Evolutionary conservation across 2,113 vertebrate species (phyloP).

Genomic region (Grammomys surdaster): DNA sequence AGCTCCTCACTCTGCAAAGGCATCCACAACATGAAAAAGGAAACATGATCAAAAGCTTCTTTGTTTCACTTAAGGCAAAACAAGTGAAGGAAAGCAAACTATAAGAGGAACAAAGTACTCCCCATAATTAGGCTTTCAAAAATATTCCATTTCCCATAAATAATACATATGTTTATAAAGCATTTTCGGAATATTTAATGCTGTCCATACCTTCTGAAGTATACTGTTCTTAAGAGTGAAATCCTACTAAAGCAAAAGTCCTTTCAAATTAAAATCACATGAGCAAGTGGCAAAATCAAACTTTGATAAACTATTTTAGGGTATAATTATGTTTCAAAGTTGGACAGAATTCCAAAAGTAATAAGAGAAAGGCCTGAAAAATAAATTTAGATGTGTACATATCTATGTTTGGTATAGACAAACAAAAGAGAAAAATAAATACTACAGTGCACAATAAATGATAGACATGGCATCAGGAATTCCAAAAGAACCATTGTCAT

Average conservation of each 20-base stretch:
- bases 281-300: neutral
- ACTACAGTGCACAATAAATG: neutral
- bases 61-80: constrained; percentile 67
- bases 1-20: neutral
- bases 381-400: neutral
- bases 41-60: constrained; percentile 54
- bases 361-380: neutral
- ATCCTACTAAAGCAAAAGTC: neutral
- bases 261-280: neutral
- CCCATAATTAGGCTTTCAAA: constrained; percentile 63
- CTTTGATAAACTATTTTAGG: neutral
- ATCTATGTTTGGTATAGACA: neutral
- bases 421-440: neutral
- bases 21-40: constrained; percentile 25
- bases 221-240: constrained; percentile 30
- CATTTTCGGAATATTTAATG: constrained; percentile 24
- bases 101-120: constrained; percentile 33
- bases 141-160: constrained; percentile 41
- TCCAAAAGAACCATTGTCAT: neutral
- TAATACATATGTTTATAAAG: neutral
- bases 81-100: constrained; percentile 39
- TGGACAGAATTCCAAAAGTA: neutral
- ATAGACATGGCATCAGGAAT: neutral
- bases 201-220: constrained; percentile 15
- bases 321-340: neutral